Base-by-base conservation (phyloP, 2,797 vertebrate genomes). In the Gymnoscopelus microlampas region DNA sequence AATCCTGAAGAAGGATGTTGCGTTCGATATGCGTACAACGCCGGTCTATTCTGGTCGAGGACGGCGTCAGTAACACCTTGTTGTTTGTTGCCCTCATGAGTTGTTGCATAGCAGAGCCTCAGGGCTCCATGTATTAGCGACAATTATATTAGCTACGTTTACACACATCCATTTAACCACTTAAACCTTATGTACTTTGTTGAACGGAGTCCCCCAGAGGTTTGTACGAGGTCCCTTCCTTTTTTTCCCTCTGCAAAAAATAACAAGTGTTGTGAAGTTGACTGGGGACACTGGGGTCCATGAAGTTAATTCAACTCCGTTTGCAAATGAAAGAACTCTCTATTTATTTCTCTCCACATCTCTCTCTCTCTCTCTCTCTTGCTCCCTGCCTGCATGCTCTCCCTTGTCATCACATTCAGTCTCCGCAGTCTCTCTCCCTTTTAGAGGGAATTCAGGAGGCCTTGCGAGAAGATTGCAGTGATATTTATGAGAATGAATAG, bases 401-500 rank as follows among this genome's bases (percentile, higher is more conserved):
- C 35, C 8, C 53, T 80, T 83, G 71, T 72, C 81, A 66, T 71
- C 39, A 44, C 39, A 44, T 8, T 9, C 54, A 4, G 61, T 78
- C 78, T 70, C 44, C 13, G 58, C 48, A 39, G 72, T 1, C 39
- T 10, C 74, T 80, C 61, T 60, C 55, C 62, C 50, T 39, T 51
- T 68, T 75, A 66, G 19, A 70, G 66, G 78, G 67, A 70, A 78
- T 71, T 68, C 61, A 29, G 5, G 39, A 10, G 9, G 63, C 77
- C 63, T 70, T 53, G 81, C 58, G 64, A 75, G 70, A 61, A 76
- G 71, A 83, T 72, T 67, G 76, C 24, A 0, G 32, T 13, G 60
- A 88, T 84, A 82, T 88, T 89, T 87, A 84, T 85, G 72, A 75
- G 73, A 87, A 85, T 89, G 88, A 90, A 89, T 88, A 86, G 74